A percentile compares a stretch with the other conserved stretches of the same genome.
phyloP scores from a whole-genome alignment of 64 coral and sea anemone genomes.

The Actinia equina region DNA sequence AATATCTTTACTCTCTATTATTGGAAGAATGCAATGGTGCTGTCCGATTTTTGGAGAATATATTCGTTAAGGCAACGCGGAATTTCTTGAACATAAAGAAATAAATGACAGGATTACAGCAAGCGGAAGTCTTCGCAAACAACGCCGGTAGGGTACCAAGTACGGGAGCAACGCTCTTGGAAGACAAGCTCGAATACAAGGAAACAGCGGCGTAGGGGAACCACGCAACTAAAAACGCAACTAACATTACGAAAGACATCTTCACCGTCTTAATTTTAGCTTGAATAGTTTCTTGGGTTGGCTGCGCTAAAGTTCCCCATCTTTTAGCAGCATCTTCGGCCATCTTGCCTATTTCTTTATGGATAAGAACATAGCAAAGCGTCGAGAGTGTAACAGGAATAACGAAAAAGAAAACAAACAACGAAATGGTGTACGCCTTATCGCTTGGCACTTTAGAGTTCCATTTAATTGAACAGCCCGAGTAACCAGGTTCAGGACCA shows the following conservation, averaged over 20 bases:
- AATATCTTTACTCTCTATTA: too few relatives aligned
- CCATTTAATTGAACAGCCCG: slow-evolving; percentile 45
- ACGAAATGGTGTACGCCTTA: background rate
- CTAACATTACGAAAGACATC: slow-evolving; percentile 22
- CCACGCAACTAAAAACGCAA: slow-evolving; percentile 15
- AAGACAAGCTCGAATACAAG: background rate
- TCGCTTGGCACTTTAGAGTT: background rate
- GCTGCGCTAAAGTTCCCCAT: slow-evolving; percentile 1
- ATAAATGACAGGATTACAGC: slow-evolving; percentile 35
- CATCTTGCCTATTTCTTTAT: slow-evolving; percentile 4
- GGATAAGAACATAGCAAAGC: slow-evolving; percentile 5
- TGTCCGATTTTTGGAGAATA: background rate
- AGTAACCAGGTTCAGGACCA: background rate
- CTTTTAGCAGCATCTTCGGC: background rate
- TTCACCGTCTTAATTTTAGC: background rate
- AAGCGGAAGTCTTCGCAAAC: slow-evolving; percentile 38
- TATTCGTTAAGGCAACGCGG: background rate
- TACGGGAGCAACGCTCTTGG: background rate
- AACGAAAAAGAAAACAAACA: slow-evolving; percentile 38
- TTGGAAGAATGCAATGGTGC: too few relatives aligned
- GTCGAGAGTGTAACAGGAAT: background rate
- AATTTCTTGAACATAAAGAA: slow-evolving; percentile 49
- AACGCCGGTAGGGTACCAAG: background rate
- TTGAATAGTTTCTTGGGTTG: background rate
- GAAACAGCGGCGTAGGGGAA: slow-evolving; percentile 32